phyloP scores from a whole-genome alignment of 1,140 invertebrate genomes.

The Drosophila virilis region DNA sequence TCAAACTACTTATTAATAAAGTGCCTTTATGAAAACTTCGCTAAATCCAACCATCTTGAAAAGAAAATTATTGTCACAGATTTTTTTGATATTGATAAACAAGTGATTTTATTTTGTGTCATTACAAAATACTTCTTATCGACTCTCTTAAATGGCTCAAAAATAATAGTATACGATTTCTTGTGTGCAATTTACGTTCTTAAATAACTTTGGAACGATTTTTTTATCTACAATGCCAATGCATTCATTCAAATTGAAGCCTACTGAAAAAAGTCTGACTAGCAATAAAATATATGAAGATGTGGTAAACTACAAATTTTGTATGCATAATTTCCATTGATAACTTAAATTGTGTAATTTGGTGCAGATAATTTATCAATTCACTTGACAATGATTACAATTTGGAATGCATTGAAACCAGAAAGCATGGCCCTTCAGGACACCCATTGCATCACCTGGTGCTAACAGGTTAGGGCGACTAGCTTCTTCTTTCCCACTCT shows the following conservation, averaged over 20 bases:
- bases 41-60: too few relatives aligned
- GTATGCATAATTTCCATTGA: slow-evolving; percentile 69
- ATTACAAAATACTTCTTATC: too few relatives aligned
- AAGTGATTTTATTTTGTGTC: too few relatives aligned
- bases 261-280: slow-evolving; percentile 1
- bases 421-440: slow-evolving; percentile 7
- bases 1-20: too few relatives aligned
- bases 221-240: background rate
- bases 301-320: slow-evolving; percentile 9
- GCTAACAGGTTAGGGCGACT: slow-evolving; percentile 34
- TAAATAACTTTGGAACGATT: too few relatives aligned
- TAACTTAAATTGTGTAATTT: slow-evolving; percentile 75
- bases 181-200: too few relatives aligned
- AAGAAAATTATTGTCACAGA: too few relatives aligned
- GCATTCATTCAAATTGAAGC: slow-evolving; percentile 6
- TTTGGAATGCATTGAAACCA: slow-evolving; percentile 48
- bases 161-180: too few relatives aligned
- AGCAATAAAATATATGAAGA: slow-evolving; percentile 43
- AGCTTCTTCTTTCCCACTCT: slow-evolving; percentile 3
- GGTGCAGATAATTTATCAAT: slow-evolving; percentile 72
- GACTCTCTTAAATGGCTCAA: too few relatives aligned
- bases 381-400: slow-evolving; percentile 78
- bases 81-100: too few relatives aligned
- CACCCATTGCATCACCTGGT: slow-evolving; percentile 4
- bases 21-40: too few relatives aligned